Evolutionary conservation across 1,140 invertebrate genomes (phyloP).

Genomic region (Gonatopus flavifemur): DNA sequence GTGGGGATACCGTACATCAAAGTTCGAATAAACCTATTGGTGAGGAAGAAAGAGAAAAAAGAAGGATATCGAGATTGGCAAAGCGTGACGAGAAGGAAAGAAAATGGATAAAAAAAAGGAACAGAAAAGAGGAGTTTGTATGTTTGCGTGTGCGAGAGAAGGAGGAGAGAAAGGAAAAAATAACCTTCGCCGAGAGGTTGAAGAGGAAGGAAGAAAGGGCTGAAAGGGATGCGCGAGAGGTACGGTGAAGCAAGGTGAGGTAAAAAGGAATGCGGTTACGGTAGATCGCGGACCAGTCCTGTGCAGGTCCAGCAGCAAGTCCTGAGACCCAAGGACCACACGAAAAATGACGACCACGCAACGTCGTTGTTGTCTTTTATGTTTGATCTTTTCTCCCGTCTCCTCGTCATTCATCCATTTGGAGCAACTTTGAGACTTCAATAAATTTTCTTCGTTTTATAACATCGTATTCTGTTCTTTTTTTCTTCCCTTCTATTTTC

Average conservation of each 20-base stretch:
- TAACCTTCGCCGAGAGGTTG: too few species aligned
- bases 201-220: constrained; percentile 10
- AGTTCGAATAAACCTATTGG: too few species aligned
- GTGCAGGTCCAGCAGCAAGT: constrained; percentile 30
- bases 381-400: constrained; percentile 3
- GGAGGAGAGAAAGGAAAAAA: neutral
- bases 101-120: neutral
- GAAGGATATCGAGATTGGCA: neutral
- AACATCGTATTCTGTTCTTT: neutral
- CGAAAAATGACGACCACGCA: constrained; percentile 32
- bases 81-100: too few species aligned
- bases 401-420: constrained; percentile 33
- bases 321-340: constrained; percentile 14
- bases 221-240: constrained; percentile 14
- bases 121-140: neutral
- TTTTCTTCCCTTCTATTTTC: neutral
- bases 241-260: constrained; percentile 25
- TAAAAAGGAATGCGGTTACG: constrained; percentile 46
- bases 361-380: too few species aligned
- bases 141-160: neutral
- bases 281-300: constrained; percentile 46
- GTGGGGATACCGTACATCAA: too few species aligned
- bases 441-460: constrained; percentile 32
- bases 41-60: constrained; percentile 14
- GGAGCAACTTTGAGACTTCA: constrained; percentile 10